Evolutionary conservation across 37 sponge, comb jelly and placozoan genomes (phyloP).

Genomic region (Chondrilla cf. caribensis): DNA sequence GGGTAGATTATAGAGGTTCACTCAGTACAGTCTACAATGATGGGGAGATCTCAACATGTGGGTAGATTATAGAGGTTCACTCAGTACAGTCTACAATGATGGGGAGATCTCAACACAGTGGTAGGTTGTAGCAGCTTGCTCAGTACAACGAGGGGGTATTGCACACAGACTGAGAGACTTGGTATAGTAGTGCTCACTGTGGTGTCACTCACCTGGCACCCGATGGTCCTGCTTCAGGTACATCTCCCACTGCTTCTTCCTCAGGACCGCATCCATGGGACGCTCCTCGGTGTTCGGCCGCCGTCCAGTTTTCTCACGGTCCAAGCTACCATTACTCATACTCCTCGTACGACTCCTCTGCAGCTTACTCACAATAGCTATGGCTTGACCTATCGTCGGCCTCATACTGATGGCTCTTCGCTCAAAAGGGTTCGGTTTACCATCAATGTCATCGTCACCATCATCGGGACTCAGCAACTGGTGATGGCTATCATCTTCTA

Average conservation of each 20-base stretch:
- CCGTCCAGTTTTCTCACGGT: background rate
- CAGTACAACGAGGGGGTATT: too few relatives aligned
- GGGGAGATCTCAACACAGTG: too few relatives aligned
- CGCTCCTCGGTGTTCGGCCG: background rate
- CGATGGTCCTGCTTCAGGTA: slow-evolving; percentile 62
- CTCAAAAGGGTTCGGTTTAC: background rate
- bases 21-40: too few relatives aligned
- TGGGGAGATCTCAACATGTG: too few relatives aligned
- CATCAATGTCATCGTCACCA: background rate
- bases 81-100: too few relatives aligned
- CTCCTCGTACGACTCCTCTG: background rate
- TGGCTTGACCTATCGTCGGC: background rate
- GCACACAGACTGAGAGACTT: too few relatives aligned
- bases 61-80: too few relatives aligned
- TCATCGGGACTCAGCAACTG: background rate
- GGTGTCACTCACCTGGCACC: slow-evolving; percentile 44
- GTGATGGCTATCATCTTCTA: background rate
- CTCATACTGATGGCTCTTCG: background rate
- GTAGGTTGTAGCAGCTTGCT: too few relatives aligned
- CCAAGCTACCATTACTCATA: background rate
- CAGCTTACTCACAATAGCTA: background rate
- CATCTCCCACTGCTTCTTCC: slow-evolving; percentile 55
- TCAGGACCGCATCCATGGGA: background rate
- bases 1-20: too few relatives aligned
- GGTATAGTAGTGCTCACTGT: too few relatives aligned